These are phyloP conservation scores for Thermophis baileyi DNA, from an alignment of 2,113 vertebrate genomes.

Conservation along the genomic window DNA sequence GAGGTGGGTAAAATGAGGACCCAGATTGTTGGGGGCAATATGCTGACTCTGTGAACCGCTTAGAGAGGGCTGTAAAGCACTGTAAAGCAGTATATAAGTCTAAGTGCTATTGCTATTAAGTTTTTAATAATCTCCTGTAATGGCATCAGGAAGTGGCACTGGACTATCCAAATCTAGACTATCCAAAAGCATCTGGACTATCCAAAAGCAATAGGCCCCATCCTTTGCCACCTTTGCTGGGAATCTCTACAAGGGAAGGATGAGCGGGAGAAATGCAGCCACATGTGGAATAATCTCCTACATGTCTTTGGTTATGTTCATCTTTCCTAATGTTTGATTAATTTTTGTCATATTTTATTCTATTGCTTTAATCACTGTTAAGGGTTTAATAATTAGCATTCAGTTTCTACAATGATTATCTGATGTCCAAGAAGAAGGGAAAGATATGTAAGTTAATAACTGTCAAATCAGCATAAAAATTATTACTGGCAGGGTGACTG, in stretches of 20 bases:
- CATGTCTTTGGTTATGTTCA: not conserved
- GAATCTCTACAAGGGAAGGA: not conserved
- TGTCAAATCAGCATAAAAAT: not conserved
- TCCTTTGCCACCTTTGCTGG: not conserved
- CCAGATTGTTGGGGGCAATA: too few relatives aligned
- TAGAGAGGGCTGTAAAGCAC: too few relatives aligned
- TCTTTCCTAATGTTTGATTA: not conserved
- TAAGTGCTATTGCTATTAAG: too few relatives aligned
- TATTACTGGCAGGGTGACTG: not conserved
- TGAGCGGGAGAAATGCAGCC: not conserved
- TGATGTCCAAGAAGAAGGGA: not conserved
- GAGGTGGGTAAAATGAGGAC: too few relatives aligned
- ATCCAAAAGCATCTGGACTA: not conserved
- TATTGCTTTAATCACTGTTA: not conserved
- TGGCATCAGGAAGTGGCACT: not conserved
- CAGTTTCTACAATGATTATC: not conserved
- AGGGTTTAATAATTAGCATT: not conserved
- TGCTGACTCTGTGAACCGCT: too few relatives aligned
- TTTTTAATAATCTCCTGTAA: not conserved
- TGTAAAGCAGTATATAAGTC: too few relatives aligned
- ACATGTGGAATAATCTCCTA: not conserved
- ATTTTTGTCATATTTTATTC: not conserved
- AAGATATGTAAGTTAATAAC: not conserved
- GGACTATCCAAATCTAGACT: not conserved
- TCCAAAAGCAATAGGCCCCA: not conserved